Conservation (phyloP, 64 coral and sea anemone genomes). For the Montipora foliosa region DNA sequence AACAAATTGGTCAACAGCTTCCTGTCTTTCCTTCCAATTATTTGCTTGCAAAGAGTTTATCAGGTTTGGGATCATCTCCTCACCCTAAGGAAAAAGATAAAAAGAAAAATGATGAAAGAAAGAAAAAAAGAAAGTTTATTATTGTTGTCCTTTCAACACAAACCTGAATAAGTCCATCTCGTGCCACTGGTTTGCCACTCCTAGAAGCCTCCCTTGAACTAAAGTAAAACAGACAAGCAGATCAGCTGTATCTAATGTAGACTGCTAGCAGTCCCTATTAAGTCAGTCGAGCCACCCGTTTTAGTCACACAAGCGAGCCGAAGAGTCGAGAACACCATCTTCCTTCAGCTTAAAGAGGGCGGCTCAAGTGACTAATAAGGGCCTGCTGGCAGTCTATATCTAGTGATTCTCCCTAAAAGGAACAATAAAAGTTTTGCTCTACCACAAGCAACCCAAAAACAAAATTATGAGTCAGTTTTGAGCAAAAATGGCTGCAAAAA, state of each 20-base stretch:
- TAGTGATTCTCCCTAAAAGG: too few species aligned
- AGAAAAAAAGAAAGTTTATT: too few species aligned
- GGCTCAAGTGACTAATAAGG: too few species aligned
- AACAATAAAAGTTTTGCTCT: too few species aligned
- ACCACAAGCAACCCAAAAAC: too few species aligned
- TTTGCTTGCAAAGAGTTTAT: constrained; percentile 71
- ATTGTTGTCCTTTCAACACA: neutral
- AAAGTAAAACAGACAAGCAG: neutral
- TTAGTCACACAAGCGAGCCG: too few species aligned
- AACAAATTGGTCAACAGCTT: constrained; percentile 85
- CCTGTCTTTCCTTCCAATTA: constrained; percentile 95
- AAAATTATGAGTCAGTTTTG: too few species aligned
- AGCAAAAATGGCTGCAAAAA: too few species aligned
- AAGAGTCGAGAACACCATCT: too few species aligned
- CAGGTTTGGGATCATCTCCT: constrained; percentile 78
- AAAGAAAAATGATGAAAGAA: neutral
- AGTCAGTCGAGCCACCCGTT: too few species aligned
- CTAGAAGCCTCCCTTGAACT: constrained; percentile 71
- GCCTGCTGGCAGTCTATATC: too few species aligned
- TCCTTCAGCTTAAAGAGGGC: too few species aligned
- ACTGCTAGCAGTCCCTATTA: neutral
- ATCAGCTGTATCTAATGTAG: neutral
- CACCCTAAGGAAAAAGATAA: constrained; percentile 50
- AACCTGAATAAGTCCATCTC: constrained; percentile 53
- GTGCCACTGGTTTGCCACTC: constrained; percentile 62